Evolutionary conservation across 1,140 invertebrate species (phyloP).

Genomic region (Luehdorfia chinensis): DNA sequence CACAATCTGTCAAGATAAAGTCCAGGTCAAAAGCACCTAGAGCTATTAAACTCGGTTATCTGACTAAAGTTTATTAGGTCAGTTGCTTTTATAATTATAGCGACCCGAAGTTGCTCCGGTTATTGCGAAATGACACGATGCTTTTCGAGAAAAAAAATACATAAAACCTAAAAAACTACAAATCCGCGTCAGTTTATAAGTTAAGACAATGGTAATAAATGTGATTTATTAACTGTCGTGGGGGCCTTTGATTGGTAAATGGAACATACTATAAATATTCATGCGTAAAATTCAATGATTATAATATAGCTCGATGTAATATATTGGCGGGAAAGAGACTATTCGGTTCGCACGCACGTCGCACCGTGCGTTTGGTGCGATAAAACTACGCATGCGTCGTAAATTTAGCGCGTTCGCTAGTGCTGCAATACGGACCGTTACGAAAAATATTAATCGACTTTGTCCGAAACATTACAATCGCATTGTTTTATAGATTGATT

Average conservation of each 20-base stretch:
- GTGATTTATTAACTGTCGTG: background rate
- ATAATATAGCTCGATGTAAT: constrained; percentile 20
- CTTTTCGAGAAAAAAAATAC: constrained; percentile 34
- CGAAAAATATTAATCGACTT: constrained; percentile 17
- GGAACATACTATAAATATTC: constrained; percentile 18
- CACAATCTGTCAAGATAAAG: constrained; percentile 48
- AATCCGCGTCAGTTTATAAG: too few species aligned
- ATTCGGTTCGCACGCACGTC: constrained; percentile 27
- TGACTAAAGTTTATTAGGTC: constrained; percentile 40
- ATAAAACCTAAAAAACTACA: too few species aligned
- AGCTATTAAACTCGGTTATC: constrained; percentile 31
- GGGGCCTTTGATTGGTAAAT: background rate
- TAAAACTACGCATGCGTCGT: constrained; percentile 44
- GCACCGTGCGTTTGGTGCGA: constrained; percentile 22
- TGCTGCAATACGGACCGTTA: constrained; percentile 24
- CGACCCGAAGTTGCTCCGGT: constrained; percentile 5
- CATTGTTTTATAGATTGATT: constrained; percentile 11
- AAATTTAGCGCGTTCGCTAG: constrained; percentile 36
- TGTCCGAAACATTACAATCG: constrained; percentile 15
- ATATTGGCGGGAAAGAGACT: constrained; percentile 52
- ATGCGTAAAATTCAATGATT: constrained; percentile 26
- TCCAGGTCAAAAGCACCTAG: constrained; percentile 40
- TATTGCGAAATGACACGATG: constrained; percentile 26
- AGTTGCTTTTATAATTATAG: constrained; percentile 28
- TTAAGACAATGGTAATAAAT: too few species aligned